Percentiles rank a stretch among this genome's conserved stretches.
Evolutionary conservation across 2,797 vertebrate species (phyloP).

Genomic region (Geotrypetes seraphini): DNA sequence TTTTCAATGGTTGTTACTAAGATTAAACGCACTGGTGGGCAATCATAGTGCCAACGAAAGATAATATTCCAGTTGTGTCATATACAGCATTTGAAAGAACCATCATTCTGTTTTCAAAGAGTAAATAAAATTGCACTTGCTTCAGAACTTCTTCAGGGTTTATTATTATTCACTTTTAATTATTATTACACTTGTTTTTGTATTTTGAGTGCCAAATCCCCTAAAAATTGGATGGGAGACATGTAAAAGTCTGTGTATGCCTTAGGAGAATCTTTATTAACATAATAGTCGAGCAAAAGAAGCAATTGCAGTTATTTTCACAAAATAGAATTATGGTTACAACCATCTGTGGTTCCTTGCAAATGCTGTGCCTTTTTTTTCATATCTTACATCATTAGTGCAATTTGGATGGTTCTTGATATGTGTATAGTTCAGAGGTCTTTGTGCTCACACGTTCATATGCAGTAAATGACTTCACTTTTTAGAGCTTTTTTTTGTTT

Average conservation of each 20-base stretch:
- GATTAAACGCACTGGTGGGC: conserved; percentile 65
- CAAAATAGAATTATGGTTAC: conserved; percentile 12
- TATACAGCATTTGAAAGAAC: conserved; percentile 72
- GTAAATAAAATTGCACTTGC: conserved; percentile 28
- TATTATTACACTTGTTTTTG: too few species aligned
- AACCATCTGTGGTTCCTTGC: conserved; percentile 67
- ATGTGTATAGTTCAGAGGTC: conserved; percentile 64
- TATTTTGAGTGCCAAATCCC: conserved; percentile 56
- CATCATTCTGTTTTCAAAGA: conserved; percentile 42
- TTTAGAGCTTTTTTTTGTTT: conserved; percentile 48
- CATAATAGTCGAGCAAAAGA: conserved; percentile 32
- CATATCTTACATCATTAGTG: conserved; percentile 56
- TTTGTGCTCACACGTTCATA: conserved; percentile 65
- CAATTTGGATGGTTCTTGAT: conserved; percentile 61
- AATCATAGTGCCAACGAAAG: conserved; percentile 62
- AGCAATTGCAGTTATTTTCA: conserved; percentile 20
- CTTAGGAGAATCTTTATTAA: conserved; percentile 26
- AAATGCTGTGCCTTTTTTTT: conserved; percentile 60
- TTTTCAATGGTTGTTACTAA: conserved; percentile 62
- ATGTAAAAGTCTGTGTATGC: conserved; percentile 32
- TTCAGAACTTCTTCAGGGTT: too few species aligned
- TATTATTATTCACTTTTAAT: not conserved
- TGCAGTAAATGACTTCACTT: conserved; percentile 63
- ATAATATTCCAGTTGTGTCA: conserved; percentile 64
- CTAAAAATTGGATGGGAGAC: conserved; percentile 32